Evolutionary conservation across 1,140 invertebrate genomes (phyloP).

Genomic region (Philotrypesis tridentata): DNA sequence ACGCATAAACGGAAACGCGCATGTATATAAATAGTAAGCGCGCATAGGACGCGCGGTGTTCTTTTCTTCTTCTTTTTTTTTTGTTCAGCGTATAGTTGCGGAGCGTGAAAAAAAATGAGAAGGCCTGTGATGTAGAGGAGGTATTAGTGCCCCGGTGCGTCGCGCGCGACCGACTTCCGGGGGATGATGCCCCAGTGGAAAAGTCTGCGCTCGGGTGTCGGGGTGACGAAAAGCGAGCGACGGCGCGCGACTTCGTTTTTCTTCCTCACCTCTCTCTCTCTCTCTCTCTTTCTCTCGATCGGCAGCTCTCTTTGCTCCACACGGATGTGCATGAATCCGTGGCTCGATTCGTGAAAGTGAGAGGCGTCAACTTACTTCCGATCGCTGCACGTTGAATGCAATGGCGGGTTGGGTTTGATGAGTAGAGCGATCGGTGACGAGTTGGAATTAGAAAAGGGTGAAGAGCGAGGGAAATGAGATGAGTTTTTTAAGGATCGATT

Average conservation of each 20-base stretch:
- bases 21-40: conserved; percentile 9
- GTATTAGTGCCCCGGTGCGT: not conserved
- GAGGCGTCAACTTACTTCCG: not conserved
- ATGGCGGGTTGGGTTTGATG: too few species aligned
- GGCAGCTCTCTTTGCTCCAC: too few species aligned
- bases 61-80: too few species aligned
- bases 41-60: not conserved
- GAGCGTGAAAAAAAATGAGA: conserved; percentile 16
- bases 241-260: conserved; percentile 6
- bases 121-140: not conserved
- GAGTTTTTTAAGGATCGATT: too few species aligned
- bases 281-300: not conserved
- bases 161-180: conserved; percentile 34
- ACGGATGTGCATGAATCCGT: too few species aligned
- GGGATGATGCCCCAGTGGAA: conserved; percentile 29
- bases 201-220: conserved; percentile 37
- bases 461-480: too few species aligned
- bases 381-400: not conserved
- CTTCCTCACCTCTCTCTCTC: not conserved
- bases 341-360: not conserved
- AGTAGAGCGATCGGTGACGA: too few species aligned
- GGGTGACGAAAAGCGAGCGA: conserved; percentile 34
- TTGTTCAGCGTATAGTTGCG: not conserved
- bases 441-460: too few species aligned
- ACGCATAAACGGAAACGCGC: not conserved